A percentile compares a stretch with the other conserved stretches of the same genome.
Conservation (phyloP, 2,113 vertebrate species). For the Cacatua alba region DNA sequence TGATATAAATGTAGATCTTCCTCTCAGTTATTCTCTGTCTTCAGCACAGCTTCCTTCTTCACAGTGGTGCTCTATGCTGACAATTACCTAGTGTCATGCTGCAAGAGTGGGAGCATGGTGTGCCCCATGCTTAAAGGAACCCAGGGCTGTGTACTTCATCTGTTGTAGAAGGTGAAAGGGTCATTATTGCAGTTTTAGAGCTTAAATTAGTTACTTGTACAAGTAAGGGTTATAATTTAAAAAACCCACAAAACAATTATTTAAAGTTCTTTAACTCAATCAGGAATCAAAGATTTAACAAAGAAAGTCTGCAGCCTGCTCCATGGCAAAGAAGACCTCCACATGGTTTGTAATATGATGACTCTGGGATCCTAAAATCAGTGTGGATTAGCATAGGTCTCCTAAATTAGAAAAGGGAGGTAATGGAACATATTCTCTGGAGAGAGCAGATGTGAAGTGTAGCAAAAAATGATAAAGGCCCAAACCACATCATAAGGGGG, state of each 20-base stretch:
- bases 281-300: background rate
- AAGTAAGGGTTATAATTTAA: background rate
- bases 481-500: background rate
- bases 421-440: background rate
- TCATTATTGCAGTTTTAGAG: background rate
- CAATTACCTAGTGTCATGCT: accelerated
- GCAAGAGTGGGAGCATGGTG: background rate
- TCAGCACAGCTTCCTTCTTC: background rate
- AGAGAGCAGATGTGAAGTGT: background rate
- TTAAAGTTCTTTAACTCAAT: background rate
- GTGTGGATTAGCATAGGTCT: background rate
- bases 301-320: background rate
- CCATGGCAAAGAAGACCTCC: background rate
- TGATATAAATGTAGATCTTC: background rate
- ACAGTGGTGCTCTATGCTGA: background rate
- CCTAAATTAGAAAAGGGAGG: background rate
- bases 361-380: background rate
- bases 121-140: background rate
- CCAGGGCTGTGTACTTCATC: background rate
- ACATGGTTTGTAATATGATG: background rate
- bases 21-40: background rate
- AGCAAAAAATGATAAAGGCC: background rate
- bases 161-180: background rate
- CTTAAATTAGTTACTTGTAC: background rate
- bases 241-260: background rate